Base-by-base conservation (phyloP, 2,888 invertebrate genomes). In the Phortica magna region DNA sequence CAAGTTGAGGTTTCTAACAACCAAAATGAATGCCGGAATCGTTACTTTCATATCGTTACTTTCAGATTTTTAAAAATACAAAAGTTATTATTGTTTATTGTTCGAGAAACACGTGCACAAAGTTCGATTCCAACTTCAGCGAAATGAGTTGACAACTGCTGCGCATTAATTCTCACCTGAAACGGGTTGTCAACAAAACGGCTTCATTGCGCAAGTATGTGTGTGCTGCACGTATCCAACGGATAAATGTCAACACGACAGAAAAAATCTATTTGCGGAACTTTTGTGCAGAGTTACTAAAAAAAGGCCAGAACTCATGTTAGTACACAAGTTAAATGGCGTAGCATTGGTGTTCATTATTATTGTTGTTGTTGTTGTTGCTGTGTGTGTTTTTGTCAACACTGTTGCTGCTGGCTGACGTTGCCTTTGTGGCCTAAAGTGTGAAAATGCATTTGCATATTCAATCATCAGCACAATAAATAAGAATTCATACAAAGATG, bases 371-470 rank as follows among this genome's bases (percentile, higher is more conserved):
- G n/a, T n/a, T 22, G 61, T 68, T 31, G 43, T 39, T 73, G 55
- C 10, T 39, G 59, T 22, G 14, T 65, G 41, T 72, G 22, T 65
- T 64, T 59, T 75, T 57, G 74, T 65, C 57, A 48, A 5, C 48
- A 17, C 59, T 59, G 19, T 17, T n/a, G 7, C 82, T 76, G 81
- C 76, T 78, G 81, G 78, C 78, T 7, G 39, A 10, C n/a, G 14
- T 4, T 70, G 31, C 19, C 12, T 55, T 53, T 41, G 73, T 64
- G 12, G 64, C 57, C 17, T 68, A 81, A 89, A 85, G 90, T 90
- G 90, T 90, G 90, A 90, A 90, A 90, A 85, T 84, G 83, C 88
- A 90, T 90, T 90, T 90, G 89, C 90, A 90, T 90, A 89, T 89
- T 90, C 85, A 90, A 90, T 90, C 84, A 89, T 84, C 87, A 83